phyloP scores from a whole-genome alignment of 1,140 invertebrate species.

The Drosophila azteca region DNA sequence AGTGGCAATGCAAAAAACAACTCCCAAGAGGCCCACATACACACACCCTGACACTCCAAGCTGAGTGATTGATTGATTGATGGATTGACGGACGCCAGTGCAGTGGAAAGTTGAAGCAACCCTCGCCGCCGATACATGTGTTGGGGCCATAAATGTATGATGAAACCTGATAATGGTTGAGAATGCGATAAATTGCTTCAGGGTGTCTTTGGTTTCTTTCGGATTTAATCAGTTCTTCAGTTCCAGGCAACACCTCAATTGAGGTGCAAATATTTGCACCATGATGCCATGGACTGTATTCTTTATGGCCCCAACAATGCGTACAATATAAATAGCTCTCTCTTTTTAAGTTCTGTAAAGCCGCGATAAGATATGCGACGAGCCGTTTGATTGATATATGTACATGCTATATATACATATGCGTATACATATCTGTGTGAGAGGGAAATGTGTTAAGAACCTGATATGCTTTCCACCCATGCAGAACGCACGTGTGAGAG shows the following conservation, averaged over 20 bases:
- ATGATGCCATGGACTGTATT: slow-evolving; percentile 42
- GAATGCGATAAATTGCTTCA: slow-evolving; percentile 19
- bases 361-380: slow-evolving; percentile 47
- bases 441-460: slow-evolving; percentile 28
- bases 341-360: slow-evolving; percentile 15
- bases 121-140: background rate
- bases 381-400: slow-evolving; percentile 38
- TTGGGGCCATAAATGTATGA: slow-evolving; percentile 13
- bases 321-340: slow-evolving; percentile 13
- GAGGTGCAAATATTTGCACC: slow-evolving; percentile 64
- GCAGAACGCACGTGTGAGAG: too few relatives aligned
- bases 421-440: slow-evolving; percentile 11
- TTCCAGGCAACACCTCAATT: slow-evolving; percentile 24
- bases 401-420: too few relatives aligned
- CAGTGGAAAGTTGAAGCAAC: slow-evolving; percentile 6
- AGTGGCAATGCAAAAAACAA: slow-evolving; percentile 32
- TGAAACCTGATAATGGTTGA: slow-evolving; percentile 23
- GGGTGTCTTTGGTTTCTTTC: slow-evolving; percentile 5
- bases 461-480: slow-evolving; percentile 31
- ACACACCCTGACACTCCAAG: slow-evolving; percentile 36
- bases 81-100: slow-evolving; percentile 15
- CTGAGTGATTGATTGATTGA: slow-evolving; percentile 23
- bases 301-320: slow-evolving; percentile 13
- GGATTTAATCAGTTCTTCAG: slow-evolving; percentile 25
- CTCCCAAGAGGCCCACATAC: slow-evolving; percentile 39